These are phyloP conservation scores for Phaedon cochleariae DNA, from an alignment of 2,888 invertebrate genomes.

Conservation along the genomic window DNA sequence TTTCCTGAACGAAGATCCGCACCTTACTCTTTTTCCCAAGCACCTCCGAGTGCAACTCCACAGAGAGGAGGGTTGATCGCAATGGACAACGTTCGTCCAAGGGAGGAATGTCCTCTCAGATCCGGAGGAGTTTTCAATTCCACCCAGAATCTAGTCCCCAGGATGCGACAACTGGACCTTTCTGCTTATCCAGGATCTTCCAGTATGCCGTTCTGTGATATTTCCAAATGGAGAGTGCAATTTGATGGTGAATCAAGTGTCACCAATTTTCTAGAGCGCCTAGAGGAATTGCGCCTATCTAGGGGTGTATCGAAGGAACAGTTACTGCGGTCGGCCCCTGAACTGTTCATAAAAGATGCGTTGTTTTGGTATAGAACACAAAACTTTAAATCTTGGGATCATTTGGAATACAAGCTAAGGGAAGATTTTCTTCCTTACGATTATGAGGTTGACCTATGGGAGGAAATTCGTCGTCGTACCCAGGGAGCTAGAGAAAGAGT, in stretches of 20 bases:
- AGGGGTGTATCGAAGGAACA: background rate
- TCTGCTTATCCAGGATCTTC: background rate
- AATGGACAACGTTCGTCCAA: no score
- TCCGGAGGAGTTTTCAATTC: no score
- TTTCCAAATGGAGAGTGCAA: slow-evolving; percentile 12
- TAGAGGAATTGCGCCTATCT: slow-evolving; percentile 12
- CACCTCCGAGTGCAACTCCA: no score
- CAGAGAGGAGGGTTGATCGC: no score
- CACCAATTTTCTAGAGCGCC: slow-evolving; percentile 4
- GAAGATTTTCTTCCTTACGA: slow-evolving; percentile 18
- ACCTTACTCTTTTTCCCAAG: no score
- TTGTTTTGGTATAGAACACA: slow-evolving; percentile 18
- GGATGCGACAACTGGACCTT: background rate
- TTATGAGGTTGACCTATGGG: slow-evolving; percentile 17
- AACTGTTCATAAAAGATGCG: slow-evolving; percentile 18
- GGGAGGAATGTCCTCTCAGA: no score
- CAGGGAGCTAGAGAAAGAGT: slow-evolving; percentile 1
- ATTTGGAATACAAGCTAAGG: slow-evolving; percentile 6
- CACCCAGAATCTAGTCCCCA: background rate
- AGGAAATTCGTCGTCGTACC: slow-evolving; percentile 17
- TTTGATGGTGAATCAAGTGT: slow-evolving; percentile 18
- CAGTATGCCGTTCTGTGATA: background rate
- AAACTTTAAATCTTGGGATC: slow-evolving; percentile 17
- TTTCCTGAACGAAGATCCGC: no score
- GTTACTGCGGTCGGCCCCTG: slow-evolving; percentile 14